phyloP scores from a whole-genome alignment of 2,888 invertebrate genomes.

The Petrophora chlorosata region DNA sequence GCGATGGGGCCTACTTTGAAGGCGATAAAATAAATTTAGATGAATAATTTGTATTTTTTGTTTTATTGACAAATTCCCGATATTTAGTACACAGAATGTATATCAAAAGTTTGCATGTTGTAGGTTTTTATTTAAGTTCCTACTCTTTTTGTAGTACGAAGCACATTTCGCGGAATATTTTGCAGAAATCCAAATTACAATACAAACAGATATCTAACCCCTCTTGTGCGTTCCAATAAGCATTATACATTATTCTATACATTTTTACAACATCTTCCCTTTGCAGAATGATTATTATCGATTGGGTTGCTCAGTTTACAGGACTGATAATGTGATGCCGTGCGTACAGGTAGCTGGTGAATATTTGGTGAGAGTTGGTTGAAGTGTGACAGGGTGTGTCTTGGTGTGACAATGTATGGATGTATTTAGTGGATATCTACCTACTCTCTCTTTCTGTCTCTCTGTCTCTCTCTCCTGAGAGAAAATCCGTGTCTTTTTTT shows the following conservation, averaged over 20 bases:
- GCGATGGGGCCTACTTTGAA: no score
- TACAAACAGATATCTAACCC: background rate
- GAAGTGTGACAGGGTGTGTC: slow-evolving; percentile 38
- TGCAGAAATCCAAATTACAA: background rate
- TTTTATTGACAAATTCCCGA: no score
- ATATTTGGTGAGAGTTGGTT: slow-evolving; percentile 38
- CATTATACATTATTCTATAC: slow-evolving; percentile 22
- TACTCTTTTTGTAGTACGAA: no score
- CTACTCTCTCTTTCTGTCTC: no score
- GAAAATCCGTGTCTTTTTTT: background rate
- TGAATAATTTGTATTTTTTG: no score
- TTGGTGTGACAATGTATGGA: slow-evolving; percentile 7
- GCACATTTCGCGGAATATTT: no score
- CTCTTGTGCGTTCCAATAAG: slow-evolving; percentile 19
- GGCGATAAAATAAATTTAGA: no score
- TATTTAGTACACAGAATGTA: no score
- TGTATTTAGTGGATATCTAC: no score
- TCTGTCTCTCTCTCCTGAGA: background rate
- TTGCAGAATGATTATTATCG: slow-evolving; percentile 70
- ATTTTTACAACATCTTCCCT: slow-evolving; percentile 16
- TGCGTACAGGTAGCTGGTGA: slow-evolving; percentile 55
- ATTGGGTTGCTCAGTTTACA: slow-evolving; percentile 80
- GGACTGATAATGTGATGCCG: slow-evolving; percentile 74
- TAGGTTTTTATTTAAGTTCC: no score
- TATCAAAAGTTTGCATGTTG: no score